Evolutionary conservation across 1,140 invertebrate species (phyloP).

Genomic region (Thereuonema tuberculata): DNA sequence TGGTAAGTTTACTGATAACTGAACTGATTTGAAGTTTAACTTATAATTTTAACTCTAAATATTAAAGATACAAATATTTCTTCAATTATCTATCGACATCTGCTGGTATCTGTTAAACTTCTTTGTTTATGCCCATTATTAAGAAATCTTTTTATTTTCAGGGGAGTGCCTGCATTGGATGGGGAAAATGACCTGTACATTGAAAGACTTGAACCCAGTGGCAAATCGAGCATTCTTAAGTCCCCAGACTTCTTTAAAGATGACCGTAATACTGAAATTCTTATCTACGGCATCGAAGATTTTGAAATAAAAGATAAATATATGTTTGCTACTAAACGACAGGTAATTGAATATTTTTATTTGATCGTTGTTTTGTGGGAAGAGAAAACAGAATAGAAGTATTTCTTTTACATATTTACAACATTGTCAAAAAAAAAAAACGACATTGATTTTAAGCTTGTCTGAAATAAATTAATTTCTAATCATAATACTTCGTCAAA

Average conservation of each 20-base stretch:
- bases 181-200: conserved; percentile 43
- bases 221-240: conserved; percentile 44
- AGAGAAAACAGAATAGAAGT: no score
- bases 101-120: no score
- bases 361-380: no score
- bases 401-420: no score
- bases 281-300: conserved; percentile 56
- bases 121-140: neutral
- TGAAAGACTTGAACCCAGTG: conserved; percentile 47
- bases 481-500: no score
- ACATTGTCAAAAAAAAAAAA: no score
- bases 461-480: no score
- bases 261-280: conserved; percentile 30
- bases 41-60: no score
- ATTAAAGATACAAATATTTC: no score
- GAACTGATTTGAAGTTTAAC: no score
- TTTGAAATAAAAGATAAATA: conserved; percentile 69
- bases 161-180: conserved; percentile 23
- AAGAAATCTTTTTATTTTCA: conserved; percentile 13
- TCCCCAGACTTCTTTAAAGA: conserved; percentile 33
- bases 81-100: no score
- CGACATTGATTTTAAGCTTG: no score
- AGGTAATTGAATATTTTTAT: conserved; percentile 22
- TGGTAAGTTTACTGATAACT: conserved; percentile 44
- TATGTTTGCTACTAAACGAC: conserved; percentile 59